These are phyloP conservation scores for Malurus leucopterus DNA, from an alignment of 2,797 vertebrate species.

Conservation along the genomic window DNA sequence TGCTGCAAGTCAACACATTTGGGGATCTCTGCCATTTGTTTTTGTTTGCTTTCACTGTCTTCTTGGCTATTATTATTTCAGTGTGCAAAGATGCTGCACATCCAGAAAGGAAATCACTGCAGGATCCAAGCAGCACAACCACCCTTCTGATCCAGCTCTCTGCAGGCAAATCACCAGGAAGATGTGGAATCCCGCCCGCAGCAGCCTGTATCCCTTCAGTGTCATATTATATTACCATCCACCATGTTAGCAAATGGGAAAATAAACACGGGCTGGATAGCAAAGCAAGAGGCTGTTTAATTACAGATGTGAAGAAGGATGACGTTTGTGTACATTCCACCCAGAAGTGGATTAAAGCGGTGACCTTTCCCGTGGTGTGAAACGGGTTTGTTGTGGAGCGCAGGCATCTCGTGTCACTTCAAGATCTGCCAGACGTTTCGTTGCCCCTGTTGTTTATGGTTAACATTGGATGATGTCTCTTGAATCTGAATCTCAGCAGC, in stretches of 20 bases:
- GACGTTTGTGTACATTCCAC: slow-evolving; percentile 72
- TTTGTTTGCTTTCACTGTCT: neutral
- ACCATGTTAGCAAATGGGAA: slow-evolving; percentile 61
- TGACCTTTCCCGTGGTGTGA: slow-evolving; percentile 70
- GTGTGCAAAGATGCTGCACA: neutral
- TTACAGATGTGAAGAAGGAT: slow-evolving; percentile 63
- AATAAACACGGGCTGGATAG: slow-evolving; percentile 68
- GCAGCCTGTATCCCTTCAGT: slow-evolving; percentile 53
- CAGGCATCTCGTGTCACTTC: slow-evolving; percentile 37
- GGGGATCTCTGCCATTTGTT: neutral
- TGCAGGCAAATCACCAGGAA: neutral
- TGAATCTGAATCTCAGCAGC: slow-evolving; percentile 13
- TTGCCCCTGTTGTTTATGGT: slow-evolving; percentile 65
- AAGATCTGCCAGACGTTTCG: slow-evolving; percentile 38
- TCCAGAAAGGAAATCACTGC: neutral
- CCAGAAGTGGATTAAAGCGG: slow-evolving; percentile 65
- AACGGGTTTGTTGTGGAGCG: slow-evolving; percentile 44
- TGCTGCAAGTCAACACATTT: neutral
- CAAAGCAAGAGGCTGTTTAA: slow-evolving; percentile 69
- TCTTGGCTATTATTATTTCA: neutral
- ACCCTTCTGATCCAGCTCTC: neutral
- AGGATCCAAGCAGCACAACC: neutral
- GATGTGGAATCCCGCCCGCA: neutral
- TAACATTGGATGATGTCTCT: slow-evolving; percentile 38
- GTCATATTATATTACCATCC: slow-evolving; percentile 61